A percentile compares a stretch with the other conserved stretches of the same genome.
phyloP scores from a whole-genome alignment of 1,140 invertebrate genomes.

The Bombyx mori region DNA sequence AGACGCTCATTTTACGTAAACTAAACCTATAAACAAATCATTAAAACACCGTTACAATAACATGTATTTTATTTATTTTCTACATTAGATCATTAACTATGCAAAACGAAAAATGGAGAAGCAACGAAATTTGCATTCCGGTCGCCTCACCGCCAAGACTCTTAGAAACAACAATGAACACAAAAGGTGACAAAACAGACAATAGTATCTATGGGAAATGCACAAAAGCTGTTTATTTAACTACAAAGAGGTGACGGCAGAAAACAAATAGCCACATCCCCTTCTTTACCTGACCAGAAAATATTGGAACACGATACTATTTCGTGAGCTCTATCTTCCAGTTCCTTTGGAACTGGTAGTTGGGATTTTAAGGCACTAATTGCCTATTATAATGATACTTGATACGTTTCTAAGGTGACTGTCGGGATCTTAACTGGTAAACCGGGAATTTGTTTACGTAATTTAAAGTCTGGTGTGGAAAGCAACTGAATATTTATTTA shows the following conservation, averaged over 20 bases:
- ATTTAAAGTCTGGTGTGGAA: too few species aligned
- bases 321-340: neutral
- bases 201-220: slow-evolving; percentile 53
- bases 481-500: too few species aligned
- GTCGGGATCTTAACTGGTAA: too few species aligned
- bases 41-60: too few species aligned
- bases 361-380: slow-evolving; percentile 54
- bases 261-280: slow-evolving; percentile 63
- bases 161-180: slow-evolving; percentile 46
- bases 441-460: too few species aligned
- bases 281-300: slow-evolving; percentile 23
- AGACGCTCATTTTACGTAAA: too few species aligned
- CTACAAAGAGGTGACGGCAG: slow-evolving; percentile 57
- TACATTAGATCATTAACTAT: too few species aligned
- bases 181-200: slow-evolving; percentile 59
- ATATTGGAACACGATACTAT: slow-evolving; percentile 1
- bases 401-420: slow-evolving; percentile 30
- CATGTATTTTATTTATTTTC: too few species aligned
- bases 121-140: too few species aligned
- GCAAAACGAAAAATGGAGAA: too few species aligned
- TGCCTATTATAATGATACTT: slow-evolving; percentile 67
- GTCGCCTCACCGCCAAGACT: neutral
- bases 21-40: too few species aligned
- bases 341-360: neutral
- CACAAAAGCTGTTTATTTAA: slow-evolving; percentile 59